phyloP scores from a whole-genome alignment of 53 echinoderm and acorn worm species.

The Echinometra lucunter region DNA sequence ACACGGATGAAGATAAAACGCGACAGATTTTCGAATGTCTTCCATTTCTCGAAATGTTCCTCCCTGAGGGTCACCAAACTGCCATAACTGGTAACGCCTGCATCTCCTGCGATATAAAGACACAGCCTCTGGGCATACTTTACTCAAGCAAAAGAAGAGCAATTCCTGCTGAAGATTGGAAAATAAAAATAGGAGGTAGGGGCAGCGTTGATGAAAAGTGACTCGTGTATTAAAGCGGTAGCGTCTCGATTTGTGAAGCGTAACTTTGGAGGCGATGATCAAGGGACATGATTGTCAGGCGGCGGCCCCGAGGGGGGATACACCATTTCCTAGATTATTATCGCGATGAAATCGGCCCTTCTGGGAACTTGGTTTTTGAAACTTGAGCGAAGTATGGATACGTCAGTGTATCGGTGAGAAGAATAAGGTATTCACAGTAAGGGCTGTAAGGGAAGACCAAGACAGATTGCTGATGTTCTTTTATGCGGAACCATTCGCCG shows the following conservation, averaged over 20 bases:
- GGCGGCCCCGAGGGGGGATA: not conserved
- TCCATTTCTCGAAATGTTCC: conserved; percentile 2
- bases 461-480: too few species aligned
- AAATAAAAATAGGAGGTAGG: not conserved
- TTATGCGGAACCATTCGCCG: too few species aligned
- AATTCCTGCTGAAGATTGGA: conserved; percentile 19
- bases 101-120: not conserved
- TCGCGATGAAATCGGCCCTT: conserved; percentile 26
- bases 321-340: conserved; percentile 43
- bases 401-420: not conserved
- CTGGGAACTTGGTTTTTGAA: conserved; percentile 33
- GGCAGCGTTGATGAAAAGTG: conserved; percentile 22
- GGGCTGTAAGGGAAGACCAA: not conserved
- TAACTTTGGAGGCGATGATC: conserved; percentile 44
- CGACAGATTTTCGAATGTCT: conserved; percentile 1
- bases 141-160: conserved; percentile 23
- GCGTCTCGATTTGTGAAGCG: conserved; percentile 26
- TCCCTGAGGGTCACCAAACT: not conserved
- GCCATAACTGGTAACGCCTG: conserved; percentile 24
- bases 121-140: not conserved
- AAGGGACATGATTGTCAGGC: conserved; percentile 32
- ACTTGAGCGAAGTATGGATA: conserved; percentile 50
- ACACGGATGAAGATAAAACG: not conserved
- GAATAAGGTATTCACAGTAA: not conserved
- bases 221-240: conserved; percentile 42